Percentiles rank a stretch among this genome's conserved stretches.
These are phyloP conservation scores for Metellina segmentata DNA, from an alignment of 2,888 invertebrate genomes.

Conservation along the genomic window DNA sequence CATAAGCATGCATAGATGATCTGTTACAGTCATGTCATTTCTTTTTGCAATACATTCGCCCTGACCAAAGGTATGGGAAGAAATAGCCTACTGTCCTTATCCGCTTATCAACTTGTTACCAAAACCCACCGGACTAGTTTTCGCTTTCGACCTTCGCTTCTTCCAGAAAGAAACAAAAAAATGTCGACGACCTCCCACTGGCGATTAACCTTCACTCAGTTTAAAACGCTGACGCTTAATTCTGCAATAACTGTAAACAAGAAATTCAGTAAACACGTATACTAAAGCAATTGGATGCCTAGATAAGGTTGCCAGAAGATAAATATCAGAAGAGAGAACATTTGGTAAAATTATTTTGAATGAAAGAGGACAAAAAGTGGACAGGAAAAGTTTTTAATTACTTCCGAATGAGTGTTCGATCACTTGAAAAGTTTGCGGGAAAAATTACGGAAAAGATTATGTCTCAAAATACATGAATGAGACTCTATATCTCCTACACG, in stretches of 20 bases:
- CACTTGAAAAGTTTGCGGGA: too few species aligned
- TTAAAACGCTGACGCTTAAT: neutral
- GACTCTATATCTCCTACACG: too few species aligned
- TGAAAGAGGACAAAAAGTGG: too few species aligned
- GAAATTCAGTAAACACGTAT: neutral
- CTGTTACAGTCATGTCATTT: too few species aligned
- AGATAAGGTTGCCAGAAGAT: too few species aligned
- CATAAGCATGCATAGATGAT: too few species aligned
- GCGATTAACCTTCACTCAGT: neutral
- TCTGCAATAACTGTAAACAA: neutral
- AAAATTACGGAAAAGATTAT: too few species aligned
- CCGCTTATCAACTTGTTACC: neutral
- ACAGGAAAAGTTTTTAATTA: too few species aligned
- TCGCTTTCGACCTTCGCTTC: neutral
- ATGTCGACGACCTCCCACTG: constrained; percentile 19
- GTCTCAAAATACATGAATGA: too few species aligned
- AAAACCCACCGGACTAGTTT: constrained; percentile 4
- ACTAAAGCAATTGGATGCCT: neutral
- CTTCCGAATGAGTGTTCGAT: too few species aligned
- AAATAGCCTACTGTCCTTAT: neutral
- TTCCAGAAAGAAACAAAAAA: neutral
- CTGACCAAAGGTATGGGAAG: neutral
- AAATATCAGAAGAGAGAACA: too few species aligned
- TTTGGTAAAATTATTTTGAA: too few species aligned
- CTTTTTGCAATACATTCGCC: neutral